Conservation (phyloP, 64 coral and sea anemone genomes). For the Cladopsammia gracilis region DNA sequence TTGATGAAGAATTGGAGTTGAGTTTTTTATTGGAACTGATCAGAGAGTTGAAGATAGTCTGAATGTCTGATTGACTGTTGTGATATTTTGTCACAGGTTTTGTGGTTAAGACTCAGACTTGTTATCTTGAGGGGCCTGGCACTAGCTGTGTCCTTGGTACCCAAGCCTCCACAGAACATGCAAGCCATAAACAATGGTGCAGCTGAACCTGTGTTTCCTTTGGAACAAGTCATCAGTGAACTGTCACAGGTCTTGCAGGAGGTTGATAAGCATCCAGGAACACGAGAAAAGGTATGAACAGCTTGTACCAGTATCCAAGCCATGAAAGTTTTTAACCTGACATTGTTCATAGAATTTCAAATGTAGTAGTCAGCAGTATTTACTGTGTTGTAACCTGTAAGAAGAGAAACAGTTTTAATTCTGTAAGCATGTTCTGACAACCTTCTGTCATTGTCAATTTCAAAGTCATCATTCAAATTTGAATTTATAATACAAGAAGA, state of each 20-base stretch:
- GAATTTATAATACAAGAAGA: too few relatives aligned
- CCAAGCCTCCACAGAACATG: conserved; percentile 36
- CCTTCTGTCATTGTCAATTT: too few relatives aligned
- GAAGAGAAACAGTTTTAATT: too few relatives aligned
- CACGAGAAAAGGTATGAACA: conserved; percentile 56
- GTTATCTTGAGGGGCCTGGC: conserved; percentile 80
- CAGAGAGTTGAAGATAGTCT: too few relatives aligned
- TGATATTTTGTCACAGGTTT: conserved; percentile 48
- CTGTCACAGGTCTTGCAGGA: conserved; percentile 55
- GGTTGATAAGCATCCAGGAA: conserved; percentile 69
- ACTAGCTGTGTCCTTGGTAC: conserved; percentile 62
- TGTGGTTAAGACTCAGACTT: conserved; percentile 86
- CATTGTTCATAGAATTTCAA: too few relatives aligned
- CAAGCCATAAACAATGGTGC: conserved; percentile 45
- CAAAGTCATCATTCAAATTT: too few relatives aligned
- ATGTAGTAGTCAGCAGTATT: too few relatives aligned
- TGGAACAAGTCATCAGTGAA: conserved; percentile 65
- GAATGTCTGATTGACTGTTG: conserved; percentile 49
- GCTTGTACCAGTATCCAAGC: background rate
- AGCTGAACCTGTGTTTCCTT: conserved; percentile 20
- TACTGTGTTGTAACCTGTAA: too few relatives aligned
- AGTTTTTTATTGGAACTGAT: too few relatives aligned
- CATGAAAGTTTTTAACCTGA: too few relatives aligned
- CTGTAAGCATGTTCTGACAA: too few relatives aligned
- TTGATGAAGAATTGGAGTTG: too few relatives aligned